Base-by-base conservation (phyloP, 64 coral and sea anemone genomes). In the Montipora foliosa region DNA sequence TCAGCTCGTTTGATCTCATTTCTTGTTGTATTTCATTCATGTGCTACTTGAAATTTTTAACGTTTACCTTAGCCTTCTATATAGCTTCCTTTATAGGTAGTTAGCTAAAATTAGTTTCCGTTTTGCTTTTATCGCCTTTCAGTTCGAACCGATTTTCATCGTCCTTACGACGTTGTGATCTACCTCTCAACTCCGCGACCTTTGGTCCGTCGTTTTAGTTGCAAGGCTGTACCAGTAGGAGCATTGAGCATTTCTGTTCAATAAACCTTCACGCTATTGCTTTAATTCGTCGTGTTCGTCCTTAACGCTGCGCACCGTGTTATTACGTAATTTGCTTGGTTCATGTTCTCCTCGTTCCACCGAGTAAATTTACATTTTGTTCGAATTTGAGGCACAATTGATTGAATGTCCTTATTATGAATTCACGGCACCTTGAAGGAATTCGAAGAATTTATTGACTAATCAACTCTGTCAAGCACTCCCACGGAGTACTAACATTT, bases 391-490 rank as follows among this genome's bases (percentile, higher is more conserved):
- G 12, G 68, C 68, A 71, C 68, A 71, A 71, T 71, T 71, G 68
- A 5, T 71, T 71, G 12, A 24, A 71, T 71, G 68, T 21, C 68
- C 51, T 53, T 53, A 53, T 53, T 8, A 6, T 71, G 5, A n/a
- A 71, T 21, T 71, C 20, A n/a, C 68, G 1, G 17, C 68, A 21
- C 68, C 68, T 17, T 71, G 68, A 71, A 71, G 68, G 68, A 89
- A 89, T 89, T 89, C 53, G 51, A 89, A 89, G 88, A 89, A 89
- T 89, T 48, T 44, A 17, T 24, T 16, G 71, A 71, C 19, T 71
- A 71, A 71, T 71, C 20, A n/a, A n/a, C 16, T 2, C 68, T 21
- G 68, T 71, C 68, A 71, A 21, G 5, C 19, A 71, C 68, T 71
- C 68, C 68, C 44, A 75, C 21, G 17, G 62, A 83, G n/a, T 83